A percentile compares a stretch with the other conserved stretches of the same genome.
phyloP scores from a whole-genome alignment of 2,888 invertebrate genomes.

The Balanococcus diminutus region DNA sequence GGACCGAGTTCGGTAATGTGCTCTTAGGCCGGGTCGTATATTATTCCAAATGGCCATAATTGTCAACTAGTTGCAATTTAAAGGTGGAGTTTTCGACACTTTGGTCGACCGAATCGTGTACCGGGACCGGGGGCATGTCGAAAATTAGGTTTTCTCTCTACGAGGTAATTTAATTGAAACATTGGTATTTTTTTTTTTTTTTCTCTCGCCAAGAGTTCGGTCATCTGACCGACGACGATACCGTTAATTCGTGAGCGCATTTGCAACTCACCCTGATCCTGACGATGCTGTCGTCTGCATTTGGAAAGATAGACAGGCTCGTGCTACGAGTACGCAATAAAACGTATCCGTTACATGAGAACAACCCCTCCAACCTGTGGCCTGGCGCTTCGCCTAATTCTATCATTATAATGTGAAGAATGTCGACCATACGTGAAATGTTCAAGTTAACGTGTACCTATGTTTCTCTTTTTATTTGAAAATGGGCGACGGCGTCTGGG shows the following conservation, averaged over 20 bases:
- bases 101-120: not conserved
- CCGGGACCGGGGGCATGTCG: not conserved
- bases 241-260: not conserved
- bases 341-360: not conserved
- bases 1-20: constrained; percentile 15
- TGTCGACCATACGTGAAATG: not conserved
- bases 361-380: too few relatives aligned
- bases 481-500: not conserved
- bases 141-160: not conserved
- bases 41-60: constrained; percentile 44
- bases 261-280: not conserved
- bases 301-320: not conserved
- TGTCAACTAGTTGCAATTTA: constrained; percentile 48
- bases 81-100: constrained; percentile 44
- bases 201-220: too few relatives aligned
- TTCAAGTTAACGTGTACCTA: not conserved
- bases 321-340: not conserved
- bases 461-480: not conserved
- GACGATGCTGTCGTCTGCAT: not conserved
- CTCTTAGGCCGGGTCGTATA: constrained; percentile 41
- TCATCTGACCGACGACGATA: too few relatives aligned
- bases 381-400: not conserved
- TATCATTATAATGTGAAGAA: not conserved
- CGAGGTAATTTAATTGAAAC: not conserved
- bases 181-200: not conserved